Evolutionary conservation across 2,113 vertebrate species (phyloP).

Genomic region (Vulpes vulpes): DNA sequence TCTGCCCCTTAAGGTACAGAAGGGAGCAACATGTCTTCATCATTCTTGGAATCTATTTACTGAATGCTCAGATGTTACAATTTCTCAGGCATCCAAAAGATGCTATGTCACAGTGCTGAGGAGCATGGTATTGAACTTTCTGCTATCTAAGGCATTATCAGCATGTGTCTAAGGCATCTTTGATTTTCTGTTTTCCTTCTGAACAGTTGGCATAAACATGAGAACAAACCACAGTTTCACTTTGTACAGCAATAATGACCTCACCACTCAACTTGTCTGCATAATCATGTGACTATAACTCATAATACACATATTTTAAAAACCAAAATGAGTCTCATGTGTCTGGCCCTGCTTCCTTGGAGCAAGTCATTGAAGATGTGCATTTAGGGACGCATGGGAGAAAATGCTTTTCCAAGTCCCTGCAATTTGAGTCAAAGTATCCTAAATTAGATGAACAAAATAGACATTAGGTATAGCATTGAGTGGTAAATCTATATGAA

Average conservation of each 20-base stretch:
- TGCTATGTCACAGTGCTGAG: neutral
- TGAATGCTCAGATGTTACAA: neutral
- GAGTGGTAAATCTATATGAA: neutral
- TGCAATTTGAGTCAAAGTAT: neutral
- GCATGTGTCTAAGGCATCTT: neutral
- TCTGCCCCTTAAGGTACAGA: neutral
- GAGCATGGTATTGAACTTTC: neutral
- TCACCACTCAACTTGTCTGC: conserved; percentile 35
- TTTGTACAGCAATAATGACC: conserved; percentile 23
- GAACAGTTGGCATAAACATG: conserved; percentile 3
- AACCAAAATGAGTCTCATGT: conserved; percentile 48
- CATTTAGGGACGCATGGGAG: neutral
- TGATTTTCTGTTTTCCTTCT: conserved; percentile 57
- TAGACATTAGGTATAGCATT: neutral
- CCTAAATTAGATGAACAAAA: neutral
- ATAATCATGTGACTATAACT: neutral
- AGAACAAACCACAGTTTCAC: conserved; percentile 9
- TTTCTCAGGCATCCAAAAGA: neutral
- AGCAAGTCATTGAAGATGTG: neutral
- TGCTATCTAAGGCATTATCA: neutral
- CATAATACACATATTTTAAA: conserved; percentile 55
- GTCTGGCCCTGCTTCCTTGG: conserved; percentile 17
- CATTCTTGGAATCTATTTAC: neutral
- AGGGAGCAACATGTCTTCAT: neutral
- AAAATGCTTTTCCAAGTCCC: neutral